Base-by-base conservation (phyloP, 2,113 vertebrate species). In the Semicossyphus pulcher region DNA sequence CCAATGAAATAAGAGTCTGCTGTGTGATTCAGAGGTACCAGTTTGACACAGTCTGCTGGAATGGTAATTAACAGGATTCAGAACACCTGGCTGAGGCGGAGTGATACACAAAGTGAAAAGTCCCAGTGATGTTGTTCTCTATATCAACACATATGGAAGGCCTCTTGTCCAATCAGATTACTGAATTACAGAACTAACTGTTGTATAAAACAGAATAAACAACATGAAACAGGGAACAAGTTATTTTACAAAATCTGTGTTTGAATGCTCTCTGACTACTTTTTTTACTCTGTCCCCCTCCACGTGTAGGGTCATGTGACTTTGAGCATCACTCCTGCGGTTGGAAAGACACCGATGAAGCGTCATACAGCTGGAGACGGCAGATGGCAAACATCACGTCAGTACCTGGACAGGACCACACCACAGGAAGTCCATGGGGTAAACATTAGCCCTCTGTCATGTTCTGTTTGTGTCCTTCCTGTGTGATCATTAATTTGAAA, bases 261-360 rank as follows among this genome's bases (percentile, higher is more conserved):
- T 28, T 51, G 2, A n/a, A 25, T 25, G 10, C 45, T 21, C 14
- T 44, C 21, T 16, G 8, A 25, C 4, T 20, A 0, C 7, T 20
- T 32, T 49, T 23, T 18, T 14, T 1, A 7, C 4, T 2, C 10
- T 7, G 1, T 10, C 14, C 10, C 21, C 1, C 7, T 59, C 4
- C 20, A 7, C 23, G 21, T 10, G 1, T 77, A 94, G 93, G 91
- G 10, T 85, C 88, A 18, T 94, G 94, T 69, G 31, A 88, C 57
- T 94, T 94, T 89, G 94, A 94, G 66, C 31, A 51, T 29, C 63
- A 90, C 77, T 21, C 72, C 10, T 94, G 94, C 41, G 91, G 92
- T 6, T 94, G 94, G 94, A 88, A 44, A 4, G 5, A 89, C 54
- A 65, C 4, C 16, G 89, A 85, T 34, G 8, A 2, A 0, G 2